These are phyloP conservation scores for Metacarcinus magister DNA, from an alignment of 2,888 invertebrate genomes.

Conservation along the genomic window DNA sequence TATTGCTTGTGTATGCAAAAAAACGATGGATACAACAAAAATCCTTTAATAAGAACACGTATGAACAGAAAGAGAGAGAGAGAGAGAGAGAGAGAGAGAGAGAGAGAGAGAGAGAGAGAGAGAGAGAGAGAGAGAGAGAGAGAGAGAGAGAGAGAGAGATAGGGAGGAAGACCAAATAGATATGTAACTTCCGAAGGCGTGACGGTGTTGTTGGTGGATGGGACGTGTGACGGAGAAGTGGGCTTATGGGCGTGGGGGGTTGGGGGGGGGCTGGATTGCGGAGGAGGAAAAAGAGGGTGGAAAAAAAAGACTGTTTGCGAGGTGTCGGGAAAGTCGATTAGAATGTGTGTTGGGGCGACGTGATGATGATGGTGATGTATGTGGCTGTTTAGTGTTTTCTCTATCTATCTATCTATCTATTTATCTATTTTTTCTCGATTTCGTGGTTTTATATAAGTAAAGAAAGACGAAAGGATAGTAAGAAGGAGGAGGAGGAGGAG, in stretches of 20 bases:
- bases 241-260: no score
- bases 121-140: constrained; percentile 42
- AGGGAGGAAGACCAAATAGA: background rate
- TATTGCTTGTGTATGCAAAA: no score
- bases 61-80: background rate
- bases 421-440: background rate
- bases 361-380: background rate
- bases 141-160: background rate
- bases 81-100: no score
- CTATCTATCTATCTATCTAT: background rate
- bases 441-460: background rate
- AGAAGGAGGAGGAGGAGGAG: background rate
- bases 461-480: background rate
- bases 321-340: background rate
- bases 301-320: background rate
- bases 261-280: background rate
- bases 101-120: no score
- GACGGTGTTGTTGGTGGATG: background rate
- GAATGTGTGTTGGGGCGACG: background rate
- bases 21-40: no score
- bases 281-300: background rate
- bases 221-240: no score
- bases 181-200: background rate
- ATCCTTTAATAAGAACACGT: no score
- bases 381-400: background rate